phyloP scores from a whole-genome alignment of 2,888 invertebrate species.

The Pterobdella sp. region DNA sequence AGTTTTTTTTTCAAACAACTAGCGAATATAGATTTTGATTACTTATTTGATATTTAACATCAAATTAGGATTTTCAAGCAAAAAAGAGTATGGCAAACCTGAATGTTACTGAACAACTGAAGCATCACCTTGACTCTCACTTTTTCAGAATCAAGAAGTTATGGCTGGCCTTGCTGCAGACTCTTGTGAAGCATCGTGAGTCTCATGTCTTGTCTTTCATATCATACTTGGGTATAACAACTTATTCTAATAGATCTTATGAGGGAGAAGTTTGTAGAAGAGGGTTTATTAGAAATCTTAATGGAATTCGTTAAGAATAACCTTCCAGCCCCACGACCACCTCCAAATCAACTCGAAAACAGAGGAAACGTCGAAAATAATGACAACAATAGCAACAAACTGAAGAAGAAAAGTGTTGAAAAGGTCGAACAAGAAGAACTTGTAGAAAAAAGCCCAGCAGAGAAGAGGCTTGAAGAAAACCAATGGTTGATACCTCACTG shows the following conservation, averaged over 20 bases:
- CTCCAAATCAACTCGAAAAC: not conserved
- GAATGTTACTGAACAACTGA: not conserved
- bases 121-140: not conserved
- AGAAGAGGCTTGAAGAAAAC: not conserved
- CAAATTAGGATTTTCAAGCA: not conserved
- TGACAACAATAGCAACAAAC: not conserved
- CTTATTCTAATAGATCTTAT: not conserved
- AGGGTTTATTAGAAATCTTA: not conserved
- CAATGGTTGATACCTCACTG: not conserved
- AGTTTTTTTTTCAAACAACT: not conserved
- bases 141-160: not conserved
- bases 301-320: not conserved
- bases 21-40: not conserved
- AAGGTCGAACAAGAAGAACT: not conserved
- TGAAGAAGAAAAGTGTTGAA: not conserved
- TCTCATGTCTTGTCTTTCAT: not conserved
- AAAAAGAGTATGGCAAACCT: not conserved
- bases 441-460: not conserved
- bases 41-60: slow-evolving; percentile 4
- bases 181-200: not conserved
- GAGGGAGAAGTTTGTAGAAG: not conserved
- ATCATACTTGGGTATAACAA: not conserved
- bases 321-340: not conserved
- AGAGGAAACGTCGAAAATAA: not conserved
- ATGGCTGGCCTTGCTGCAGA: not conserved